Conservation (phyloP, 2,888 invertebrate species). For the Xanthorhoe spadicearia region DNA sequence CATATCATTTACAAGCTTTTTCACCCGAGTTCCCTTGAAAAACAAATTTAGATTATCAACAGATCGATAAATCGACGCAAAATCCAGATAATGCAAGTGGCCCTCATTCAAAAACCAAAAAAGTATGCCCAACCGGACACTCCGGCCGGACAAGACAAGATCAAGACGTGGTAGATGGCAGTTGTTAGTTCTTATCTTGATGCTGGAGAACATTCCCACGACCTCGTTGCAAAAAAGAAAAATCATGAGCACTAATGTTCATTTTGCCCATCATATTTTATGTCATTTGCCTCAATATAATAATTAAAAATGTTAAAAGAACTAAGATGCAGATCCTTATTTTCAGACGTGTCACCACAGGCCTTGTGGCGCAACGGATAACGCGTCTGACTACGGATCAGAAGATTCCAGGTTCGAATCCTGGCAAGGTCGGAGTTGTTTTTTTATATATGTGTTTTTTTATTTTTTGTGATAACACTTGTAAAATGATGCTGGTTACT, state of each 20-base stretch:
- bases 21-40: too few relatives aligned
- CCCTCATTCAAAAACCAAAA: constrained; percentile 78
- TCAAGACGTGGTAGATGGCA: too few relatives aligned
- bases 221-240: too few relatives aligned
- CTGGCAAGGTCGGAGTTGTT: constrained; percentile 85
- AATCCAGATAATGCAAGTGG: constrained; percentile 68
- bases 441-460: not conserved
- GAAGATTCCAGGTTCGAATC: constrained; percentile 88
- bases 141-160: constrained; percentile 70
- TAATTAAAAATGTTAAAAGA: too few relatives aligned
- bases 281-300: too few relatives aligned
- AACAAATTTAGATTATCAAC: too few relatives aligned
- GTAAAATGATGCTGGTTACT: not conserved
- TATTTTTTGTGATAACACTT: not conserved
- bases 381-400: constrained; percentile 90
- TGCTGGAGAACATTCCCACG: too few relatives aligned
- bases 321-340: not conserved
- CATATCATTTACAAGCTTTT: too few relatives aligned
- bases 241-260: too few relatives aligned
- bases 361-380: constrained; percentile 88
- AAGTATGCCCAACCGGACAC: constrained; percentile 70
- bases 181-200: too few relatives aligned
- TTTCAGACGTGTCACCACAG: constrained; percentile 37
- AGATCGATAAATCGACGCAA: constrained; percentile 78
- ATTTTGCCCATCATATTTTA: too few relatives aligned